Conservation (phyloP, 2,888 invertebrate species). For the Zygaena filipendulae region DNA sequence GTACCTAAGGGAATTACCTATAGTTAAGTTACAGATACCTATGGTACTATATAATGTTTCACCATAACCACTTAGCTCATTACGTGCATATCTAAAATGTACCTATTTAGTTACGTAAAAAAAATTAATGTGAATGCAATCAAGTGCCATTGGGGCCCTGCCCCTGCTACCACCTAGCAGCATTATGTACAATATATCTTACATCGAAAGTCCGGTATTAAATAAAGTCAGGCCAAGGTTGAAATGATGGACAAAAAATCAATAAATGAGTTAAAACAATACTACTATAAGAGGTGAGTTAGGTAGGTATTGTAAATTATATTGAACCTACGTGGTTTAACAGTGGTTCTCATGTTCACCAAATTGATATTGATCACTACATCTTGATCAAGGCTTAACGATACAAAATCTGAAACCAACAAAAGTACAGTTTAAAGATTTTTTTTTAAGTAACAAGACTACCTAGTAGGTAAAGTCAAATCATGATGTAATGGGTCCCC, state of each 20-base stretch:
- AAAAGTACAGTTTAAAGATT: background rate
- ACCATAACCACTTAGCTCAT: no score
- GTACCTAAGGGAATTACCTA: no score
- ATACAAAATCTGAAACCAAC: conserved; percentile 37
- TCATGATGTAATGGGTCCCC: no score
- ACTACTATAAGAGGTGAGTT: background rate
- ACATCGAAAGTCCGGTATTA: no score
- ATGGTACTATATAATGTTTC: no score
- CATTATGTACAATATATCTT: no score
- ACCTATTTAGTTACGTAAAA: no score
- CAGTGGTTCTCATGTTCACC: conserved; percentile 32
- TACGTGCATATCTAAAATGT: no score
- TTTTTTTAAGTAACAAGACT: background rate
- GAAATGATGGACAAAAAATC: background rate
- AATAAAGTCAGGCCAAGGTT: background rate
- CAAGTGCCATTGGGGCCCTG: no score
- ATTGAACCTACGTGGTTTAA: conserved; percentile 37
- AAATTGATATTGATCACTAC: conserved; percentile 45
- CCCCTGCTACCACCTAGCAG: no score
- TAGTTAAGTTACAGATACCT: no score
- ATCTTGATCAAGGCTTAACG: conserved; percentile 40
- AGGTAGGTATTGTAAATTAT: background rate
- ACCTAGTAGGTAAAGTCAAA: background rate
- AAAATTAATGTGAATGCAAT: no score
- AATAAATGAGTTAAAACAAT: background rate